phyloP scores from a whole-genome alignment of 2,113 vertebrate species.

The Aptenodytes patagonicus region DNA sequence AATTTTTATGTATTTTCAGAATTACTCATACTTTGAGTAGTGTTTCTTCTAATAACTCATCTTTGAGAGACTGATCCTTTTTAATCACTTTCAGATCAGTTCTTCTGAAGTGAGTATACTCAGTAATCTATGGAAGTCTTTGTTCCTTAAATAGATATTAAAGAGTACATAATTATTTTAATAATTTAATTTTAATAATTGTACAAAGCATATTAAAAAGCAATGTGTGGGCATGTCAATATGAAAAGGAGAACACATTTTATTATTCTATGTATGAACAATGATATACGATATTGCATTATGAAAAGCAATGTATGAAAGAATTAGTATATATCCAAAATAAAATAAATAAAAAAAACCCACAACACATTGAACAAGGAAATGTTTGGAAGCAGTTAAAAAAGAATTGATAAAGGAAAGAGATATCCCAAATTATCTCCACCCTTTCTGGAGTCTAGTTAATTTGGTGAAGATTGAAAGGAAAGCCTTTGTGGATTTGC shows the following conservation, averaged over 20 bases:
- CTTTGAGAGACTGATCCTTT: not conserved
- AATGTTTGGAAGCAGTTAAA: not conserved
- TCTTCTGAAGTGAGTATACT: not conserved
- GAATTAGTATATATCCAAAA: not conserved
- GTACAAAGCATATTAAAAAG: not conserved
- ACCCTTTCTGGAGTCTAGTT: not conserved
- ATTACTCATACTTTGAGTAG: not conserved
- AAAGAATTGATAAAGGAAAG: not conserved
- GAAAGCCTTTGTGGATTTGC: not conserved
- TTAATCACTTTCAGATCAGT: not conserved
- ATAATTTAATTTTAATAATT: not conserved
- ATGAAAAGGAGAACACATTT: not conserved
- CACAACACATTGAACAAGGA: not conserved
- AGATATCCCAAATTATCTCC: not conserved
- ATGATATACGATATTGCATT: not conserved
- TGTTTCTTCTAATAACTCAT: not conserved
- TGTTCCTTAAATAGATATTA: not conserved
- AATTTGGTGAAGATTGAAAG: not conserved
- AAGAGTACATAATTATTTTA: not conserved
- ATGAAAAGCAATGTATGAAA: not conserved
- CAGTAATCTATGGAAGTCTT: not conserved
- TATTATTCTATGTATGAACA: not conserved
- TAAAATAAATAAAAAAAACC: not conserved
- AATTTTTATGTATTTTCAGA: not conserved
- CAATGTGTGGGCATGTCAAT: not conserved